A percentile compares a stretch with the other conserved stretches of the same genome.
Conservation (phyloP, 2,113 vertebrate genomes). For the Xerus inauris region DNA sequence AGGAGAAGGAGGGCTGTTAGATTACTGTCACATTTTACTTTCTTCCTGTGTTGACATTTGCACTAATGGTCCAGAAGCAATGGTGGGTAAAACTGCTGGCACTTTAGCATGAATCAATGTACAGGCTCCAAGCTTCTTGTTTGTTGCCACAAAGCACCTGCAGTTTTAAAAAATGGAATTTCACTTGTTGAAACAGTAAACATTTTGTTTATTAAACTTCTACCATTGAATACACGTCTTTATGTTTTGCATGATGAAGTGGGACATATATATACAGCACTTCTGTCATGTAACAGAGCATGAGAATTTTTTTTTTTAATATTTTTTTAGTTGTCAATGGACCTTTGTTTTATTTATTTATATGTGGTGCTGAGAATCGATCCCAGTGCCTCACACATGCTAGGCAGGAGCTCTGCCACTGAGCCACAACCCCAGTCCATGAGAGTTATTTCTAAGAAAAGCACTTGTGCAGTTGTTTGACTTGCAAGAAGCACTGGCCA, state of each 20-base stretch:
- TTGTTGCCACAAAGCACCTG: neutral
- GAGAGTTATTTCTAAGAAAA: neutral
- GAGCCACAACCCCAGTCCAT: too few species aligned
- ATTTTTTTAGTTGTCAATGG: too few species aligned
- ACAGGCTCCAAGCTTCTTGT: neutral
- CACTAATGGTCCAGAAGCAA: neutral
- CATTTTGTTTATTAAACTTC: constrained; percentile 21
- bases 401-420: too few species aligned
- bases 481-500: neutral
- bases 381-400: too few species aligned
- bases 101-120: neutral
- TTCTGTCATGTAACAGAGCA: neutral
- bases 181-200: neutral
- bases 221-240: neutral
- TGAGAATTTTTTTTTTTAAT: too few species aligned
- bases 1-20: neutral
- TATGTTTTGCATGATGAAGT: neutral
- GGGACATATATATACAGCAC: neutral
- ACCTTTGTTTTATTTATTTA: too few species aligned
- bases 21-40: neutral
- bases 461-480: neutral
- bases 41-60: neutral
- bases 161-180: neutral
- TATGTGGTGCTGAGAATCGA: too few species aligned
- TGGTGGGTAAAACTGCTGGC: neutral